Conservation (phyloP, 1,140 invertebrate genomes). For the Hypsibius dujardini region DNA sequence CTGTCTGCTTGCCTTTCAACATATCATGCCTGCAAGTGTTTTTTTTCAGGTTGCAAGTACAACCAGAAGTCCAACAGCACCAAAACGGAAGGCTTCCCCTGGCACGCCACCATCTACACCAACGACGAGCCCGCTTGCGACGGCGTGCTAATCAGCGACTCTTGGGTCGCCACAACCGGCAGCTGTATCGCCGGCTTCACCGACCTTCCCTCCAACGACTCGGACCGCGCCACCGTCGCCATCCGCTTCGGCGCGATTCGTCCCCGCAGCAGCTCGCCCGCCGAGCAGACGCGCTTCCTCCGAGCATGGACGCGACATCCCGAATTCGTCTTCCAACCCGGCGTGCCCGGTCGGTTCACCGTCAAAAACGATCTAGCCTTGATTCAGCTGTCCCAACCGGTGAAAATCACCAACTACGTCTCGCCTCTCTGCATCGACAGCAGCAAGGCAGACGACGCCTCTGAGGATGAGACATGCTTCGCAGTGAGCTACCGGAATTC, state of each 20-base stretch:
- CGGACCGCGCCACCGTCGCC: background rate
- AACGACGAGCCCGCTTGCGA: slow-evolving; percentile 11
- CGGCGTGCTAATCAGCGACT: background rate
- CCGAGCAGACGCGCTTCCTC: background rate
- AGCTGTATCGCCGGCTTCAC: slow-evolving; percentile 1
- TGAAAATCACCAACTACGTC: slow-evolving; percentile 5
- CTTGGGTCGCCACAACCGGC: slow-evolving; percentile 11
- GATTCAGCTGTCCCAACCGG: slow-evolving; percentile 5
- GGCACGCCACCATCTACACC: slow-evolving; percentile 13
- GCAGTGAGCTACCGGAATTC: background rate
- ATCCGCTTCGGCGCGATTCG: background rate
- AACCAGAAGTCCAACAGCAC: background rate
- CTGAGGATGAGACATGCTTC: background rate
- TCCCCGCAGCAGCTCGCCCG: background rate
- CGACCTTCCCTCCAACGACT: background rate
- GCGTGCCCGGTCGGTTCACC: slow-evolving; percentile 6
- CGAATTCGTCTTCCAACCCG: slow-evolving; percentile 1
- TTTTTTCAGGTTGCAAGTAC: background rate
- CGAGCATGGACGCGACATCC: slow-evolving; percentile 9
- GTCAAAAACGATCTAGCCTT: slow-evolving; percentile 3
- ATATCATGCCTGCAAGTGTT: too few relatives aligned
- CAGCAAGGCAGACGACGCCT: background rate
- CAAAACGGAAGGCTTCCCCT: background rate
- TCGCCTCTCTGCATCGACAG: background rate
- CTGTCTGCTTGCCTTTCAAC: too few relatives aligned